These are phyloP conservation scores for Centropus unirufus DNA, from an alignment of 2,113 vertebrate species.

Conservation along the genomic window DNA sequence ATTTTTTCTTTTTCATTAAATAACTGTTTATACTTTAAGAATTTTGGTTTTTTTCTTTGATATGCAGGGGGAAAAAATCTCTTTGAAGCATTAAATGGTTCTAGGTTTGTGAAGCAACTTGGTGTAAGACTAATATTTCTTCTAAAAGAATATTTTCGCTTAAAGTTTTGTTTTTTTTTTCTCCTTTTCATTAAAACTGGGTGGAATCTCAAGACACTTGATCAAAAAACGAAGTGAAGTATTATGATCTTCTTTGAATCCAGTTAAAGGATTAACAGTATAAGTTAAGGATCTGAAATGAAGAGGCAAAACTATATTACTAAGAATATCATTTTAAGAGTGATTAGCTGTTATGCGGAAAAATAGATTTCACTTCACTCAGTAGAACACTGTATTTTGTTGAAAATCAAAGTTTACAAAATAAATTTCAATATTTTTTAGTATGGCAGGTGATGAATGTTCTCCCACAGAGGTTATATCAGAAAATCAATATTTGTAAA, in stretches of 20 bases:
- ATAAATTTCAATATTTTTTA: conserved; percentile 79
- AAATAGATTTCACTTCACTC: conserved; percentile 49
- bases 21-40: not conserved
- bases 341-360: conserved; percentile 34
- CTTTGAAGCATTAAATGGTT: not conserved
- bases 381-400: conserved; percentile 42
- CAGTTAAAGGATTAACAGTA: not conserved
- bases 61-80: not conserved
- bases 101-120: not conserved
- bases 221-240: not conserved
- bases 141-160: not conserved
- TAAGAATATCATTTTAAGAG: not conserved
- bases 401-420: conserved; percentile 70
- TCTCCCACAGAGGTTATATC: conserved; percentile 85
- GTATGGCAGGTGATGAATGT: conserved; percentile 92
- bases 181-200: not conserved
- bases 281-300: conserved; percentile 19
- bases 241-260: not conserved
- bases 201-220: not conserved
- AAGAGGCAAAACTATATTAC: conserved; percentile 10
- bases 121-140: not conserved
- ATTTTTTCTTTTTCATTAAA: not conserved
- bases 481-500: conserved; percentile 98
- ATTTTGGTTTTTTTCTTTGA: not conserved
- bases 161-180: not conserved